Conservation (phyloP, 2,797 vertebrate species). For the Brachyalestes nurse region DNA sequence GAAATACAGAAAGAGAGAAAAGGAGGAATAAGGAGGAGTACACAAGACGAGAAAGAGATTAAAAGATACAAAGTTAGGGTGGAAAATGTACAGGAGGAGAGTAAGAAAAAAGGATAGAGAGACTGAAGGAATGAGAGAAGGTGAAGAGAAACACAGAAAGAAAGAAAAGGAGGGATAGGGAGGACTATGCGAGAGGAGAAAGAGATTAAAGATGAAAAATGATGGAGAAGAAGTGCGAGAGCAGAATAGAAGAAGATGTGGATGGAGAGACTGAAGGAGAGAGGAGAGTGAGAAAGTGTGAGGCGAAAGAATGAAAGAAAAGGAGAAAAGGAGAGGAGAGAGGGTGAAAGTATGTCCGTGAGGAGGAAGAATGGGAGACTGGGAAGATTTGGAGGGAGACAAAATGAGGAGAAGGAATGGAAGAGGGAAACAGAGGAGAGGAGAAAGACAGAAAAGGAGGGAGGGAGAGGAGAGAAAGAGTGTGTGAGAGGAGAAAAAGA, state of each 20-base stretch:
- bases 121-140: background rate
- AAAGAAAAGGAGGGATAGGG: too few relatives aligned
- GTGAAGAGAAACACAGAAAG: slow-evolving; percentile 18
- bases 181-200: too few relatives aligned
- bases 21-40: background rate
- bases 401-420: slow-evolving; percentile 19
- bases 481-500: slow-evolving; percentile 14
- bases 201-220: slow-evolving; percentile 35
- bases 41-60: background rate
- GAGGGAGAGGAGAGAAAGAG: background rate
- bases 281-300: background rate
- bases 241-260: slow-evolving; percentile 14
- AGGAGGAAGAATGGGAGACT: background rate
- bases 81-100: background rate
- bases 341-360: slow-evolving; percentile 12
- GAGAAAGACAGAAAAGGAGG: background rate
- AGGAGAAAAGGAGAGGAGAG: slow-evolving; percentile 26
- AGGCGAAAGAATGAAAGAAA: slow-evolving; percentile 22
- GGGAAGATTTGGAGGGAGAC: too few relatives aligned
- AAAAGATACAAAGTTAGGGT: too few relatives aligned
- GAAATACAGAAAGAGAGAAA: background rate
- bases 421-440: slow-evolving; percentile 49
- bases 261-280: background rate
- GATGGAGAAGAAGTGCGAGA: slow-evolving; percentile 21
- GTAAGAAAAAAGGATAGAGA: too few relatives aligned